These are phyloP conservation scores for Tetragnatha montana DNA, from an alignment of 2,888 invertebrate species.

Conservation along the genomic window DNA sequence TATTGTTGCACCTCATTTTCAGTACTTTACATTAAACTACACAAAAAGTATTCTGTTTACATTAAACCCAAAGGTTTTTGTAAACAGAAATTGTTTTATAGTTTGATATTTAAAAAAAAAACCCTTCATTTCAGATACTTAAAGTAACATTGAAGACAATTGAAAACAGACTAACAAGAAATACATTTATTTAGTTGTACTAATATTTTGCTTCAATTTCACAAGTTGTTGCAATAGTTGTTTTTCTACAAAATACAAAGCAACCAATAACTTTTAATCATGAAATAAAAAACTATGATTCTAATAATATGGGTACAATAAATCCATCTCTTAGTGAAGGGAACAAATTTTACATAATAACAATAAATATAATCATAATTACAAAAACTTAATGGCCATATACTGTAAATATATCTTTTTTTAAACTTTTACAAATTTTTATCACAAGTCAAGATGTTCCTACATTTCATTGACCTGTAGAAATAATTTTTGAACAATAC, in stretches of 20 bases:
- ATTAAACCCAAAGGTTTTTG: no score
- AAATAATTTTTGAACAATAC: not conserved
- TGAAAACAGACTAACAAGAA: not conserved
- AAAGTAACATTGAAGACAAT: not conserved
- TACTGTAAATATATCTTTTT: no score
- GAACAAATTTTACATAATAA: not conserved
- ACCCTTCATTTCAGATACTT: not conserved
- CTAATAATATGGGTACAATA: not conserved
- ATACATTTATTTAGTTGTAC: slow-evolving; percentile 1
- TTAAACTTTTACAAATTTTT: not conserved
- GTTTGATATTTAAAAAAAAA: not conserved
- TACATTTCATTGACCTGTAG: no score
- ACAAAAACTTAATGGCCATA: no score
- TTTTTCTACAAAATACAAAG: not conserved
- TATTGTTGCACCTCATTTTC: no score
- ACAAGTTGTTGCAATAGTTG: not conserved
- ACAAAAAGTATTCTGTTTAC: no score
- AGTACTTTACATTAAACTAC: no score
- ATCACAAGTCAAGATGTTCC: not conserved
- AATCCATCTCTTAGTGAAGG: not conserved
- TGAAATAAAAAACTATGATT: not conserved
- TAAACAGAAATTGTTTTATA: no score
- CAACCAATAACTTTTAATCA: not conserved
- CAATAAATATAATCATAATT: not conserved
- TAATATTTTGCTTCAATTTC: not conserved